Percentiles rank a stretch among this genome's conserved stretches.
Evolutionary conservation across 2,888 invertebrate species (phyloP).

Genomic region (Alitta virens): DNA sequence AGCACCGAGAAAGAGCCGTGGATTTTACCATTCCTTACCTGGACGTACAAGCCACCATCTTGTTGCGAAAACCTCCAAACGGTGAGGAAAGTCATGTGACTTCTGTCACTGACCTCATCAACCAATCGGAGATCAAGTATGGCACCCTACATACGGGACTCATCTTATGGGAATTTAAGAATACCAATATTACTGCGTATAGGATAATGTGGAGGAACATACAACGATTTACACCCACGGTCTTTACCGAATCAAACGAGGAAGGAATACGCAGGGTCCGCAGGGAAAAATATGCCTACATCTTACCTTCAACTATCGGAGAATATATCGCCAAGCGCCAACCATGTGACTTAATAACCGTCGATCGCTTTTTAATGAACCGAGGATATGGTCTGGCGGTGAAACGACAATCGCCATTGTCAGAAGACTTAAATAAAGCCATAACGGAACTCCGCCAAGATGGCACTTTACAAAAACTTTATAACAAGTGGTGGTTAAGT

Average conservation of each 20-base stretch:
- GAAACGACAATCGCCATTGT: slow-evolving; percentile 14
- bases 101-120: slow-evolving; percentile 18
- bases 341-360: slow-evolving; percentile 26
- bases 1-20: slow-evolving; percentile 13
- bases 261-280: slow-evolving; percentile 26
- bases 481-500: slow-evolving; percentile 25
- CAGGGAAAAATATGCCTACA: slow-evolving; percentile 23
- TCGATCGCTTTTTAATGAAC: slow-evolving; percentile 24
- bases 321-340: slow-evolving; percentile 19
- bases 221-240: slow-evolving; percentile 9
- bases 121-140: slow-evolving; percentile 22
- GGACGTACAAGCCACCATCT: slow-evolving; percentile 21
- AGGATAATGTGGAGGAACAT: slow-evolving; percentile 22
- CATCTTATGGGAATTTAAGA: slow-evolving; percentile 19
- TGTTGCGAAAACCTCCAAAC: slow-evolving; percentile 13
- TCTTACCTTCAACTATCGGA: slow-evolving; percentile 24
- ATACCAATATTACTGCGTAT: slow-evolving; percentile 14
- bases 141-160: slow-evolving; percentile 23
- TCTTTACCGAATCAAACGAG: slow-evolving; percentile 18
- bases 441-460: slow-evolving; percentile 5
- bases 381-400: slow-evolving; percentile 21
- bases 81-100: slow-evolving; percentile 7
- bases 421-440: slow-evolving; percentile 17
- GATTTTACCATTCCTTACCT: slow-evolving; percentile 23
- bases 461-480: slow-evolving; percentile 13